phyloP scores from a whole-genome alignment of 2,888 invertebrate species.

The Pandemis cinnamomeana region DNA sequence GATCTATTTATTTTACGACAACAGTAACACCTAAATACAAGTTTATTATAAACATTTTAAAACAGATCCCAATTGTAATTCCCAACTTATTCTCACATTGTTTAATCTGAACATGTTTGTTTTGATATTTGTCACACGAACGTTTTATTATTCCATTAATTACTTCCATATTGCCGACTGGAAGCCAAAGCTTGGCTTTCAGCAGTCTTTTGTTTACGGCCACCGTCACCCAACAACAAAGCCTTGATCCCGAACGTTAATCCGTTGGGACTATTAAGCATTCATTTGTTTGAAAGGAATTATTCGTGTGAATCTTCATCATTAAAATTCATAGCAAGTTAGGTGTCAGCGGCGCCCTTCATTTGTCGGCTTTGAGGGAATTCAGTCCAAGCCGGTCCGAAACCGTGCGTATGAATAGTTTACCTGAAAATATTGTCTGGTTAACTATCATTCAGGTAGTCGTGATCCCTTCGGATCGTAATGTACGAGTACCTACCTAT shows the following conservation, averaged over 20 bases:
- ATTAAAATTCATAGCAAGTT: slow-evolving; percentile 65
- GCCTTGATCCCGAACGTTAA: slow-evolving; percentile 57
- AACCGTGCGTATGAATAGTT: slow-evolving; percentile 12
- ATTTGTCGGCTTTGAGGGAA: slow-evolving; percentile 57
- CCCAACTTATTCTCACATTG: too few species aligned
- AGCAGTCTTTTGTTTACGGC: slow-evolving; percentile 49
- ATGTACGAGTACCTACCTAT: too few species aligned
- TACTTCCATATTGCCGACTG: slow-evolving; percentile 28
- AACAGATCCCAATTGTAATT: too few species aligned
- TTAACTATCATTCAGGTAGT: not conserved
- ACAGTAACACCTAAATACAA: too few species aligned
- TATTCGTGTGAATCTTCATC: slow-evolving; percentile 60
- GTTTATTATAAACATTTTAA: too few species aligned
- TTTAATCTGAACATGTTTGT: not conserved
- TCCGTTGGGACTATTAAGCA: slow-evolving; percentile 60
- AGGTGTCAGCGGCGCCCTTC: slow-evolving; percentile 57
- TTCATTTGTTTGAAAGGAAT: slow-evolving; percentile 61
- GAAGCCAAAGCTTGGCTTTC: slow-evolving; percentile 15
- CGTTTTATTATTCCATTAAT: slow-evolving; percentile 29
- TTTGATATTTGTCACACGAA: not conserved
- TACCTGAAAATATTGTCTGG: not conserved
- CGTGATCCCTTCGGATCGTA: not conserved
- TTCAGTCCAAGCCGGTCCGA: slow-evolving; percentile 46
- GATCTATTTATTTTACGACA: too few species aligned
- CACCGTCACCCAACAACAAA: slow-evolving; percentile 52